Percentiles rank a stretch among this genome's conserved stretches.
phyloP scores from a whole-genome alignment of 2,888 invertebrate genomes.

The Deroplatys truncata region DNA sequence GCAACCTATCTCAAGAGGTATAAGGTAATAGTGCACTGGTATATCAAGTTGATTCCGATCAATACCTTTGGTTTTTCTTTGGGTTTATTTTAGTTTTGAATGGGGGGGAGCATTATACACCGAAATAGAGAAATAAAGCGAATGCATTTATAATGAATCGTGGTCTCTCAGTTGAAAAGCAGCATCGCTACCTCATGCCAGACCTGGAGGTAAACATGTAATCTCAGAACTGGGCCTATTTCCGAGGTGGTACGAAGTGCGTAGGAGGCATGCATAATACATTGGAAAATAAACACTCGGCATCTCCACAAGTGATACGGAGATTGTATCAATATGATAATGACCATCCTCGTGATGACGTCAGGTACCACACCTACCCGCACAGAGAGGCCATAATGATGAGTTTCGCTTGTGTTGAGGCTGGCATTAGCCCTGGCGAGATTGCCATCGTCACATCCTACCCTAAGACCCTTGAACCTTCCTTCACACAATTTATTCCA shows the following conservation, averaged over 20 bases:
- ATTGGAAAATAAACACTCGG: not conserved
- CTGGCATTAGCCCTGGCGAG: too few relatives aligned
- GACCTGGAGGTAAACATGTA: not conserved
- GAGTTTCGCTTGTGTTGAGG: not conserved
- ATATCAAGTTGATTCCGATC: too few relatives aligned
- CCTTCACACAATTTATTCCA: too few relatives aligned
- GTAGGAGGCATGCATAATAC: not conserved
- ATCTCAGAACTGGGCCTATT: not conserved
- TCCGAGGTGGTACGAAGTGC: not conserved
- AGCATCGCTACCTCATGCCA: not conserved
- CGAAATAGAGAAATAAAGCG: not conserved
- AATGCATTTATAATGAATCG: not conserved
- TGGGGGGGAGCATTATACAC: not conserved
- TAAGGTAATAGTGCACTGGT: too few relatives aligned
- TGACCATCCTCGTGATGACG: not conserved
- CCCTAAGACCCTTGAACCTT: not conserved
- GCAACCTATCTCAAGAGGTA: too few relatives aligned
- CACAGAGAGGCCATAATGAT: not conserved
- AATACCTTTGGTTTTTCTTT: too few relatives aligned
- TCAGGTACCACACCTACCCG: not conserved
- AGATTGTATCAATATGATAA: not conserved
- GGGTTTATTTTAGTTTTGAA: too few relatives aligned
- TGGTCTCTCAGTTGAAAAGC: not conserved
- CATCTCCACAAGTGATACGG: not conserved
- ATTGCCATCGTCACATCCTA: not conserved